Evolutionary conservation across 2,113 vertebrate species (phyloP), one percentile per base, ranked within the genome.

Genomic region (Spea bombifrons): DNA sequence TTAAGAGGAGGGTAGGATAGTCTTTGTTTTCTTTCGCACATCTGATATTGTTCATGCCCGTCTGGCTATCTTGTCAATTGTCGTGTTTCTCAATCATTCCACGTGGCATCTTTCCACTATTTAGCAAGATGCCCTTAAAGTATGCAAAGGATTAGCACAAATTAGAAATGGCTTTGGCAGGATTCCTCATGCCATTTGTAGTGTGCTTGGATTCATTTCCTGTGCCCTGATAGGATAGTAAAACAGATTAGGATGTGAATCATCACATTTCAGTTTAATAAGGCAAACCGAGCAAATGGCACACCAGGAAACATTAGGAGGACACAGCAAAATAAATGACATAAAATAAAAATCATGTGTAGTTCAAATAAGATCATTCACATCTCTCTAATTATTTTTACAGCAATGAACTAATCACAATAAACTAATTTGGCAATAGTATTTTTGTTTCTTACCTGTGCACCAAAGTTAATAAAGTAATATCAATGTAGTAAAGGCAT

Each of bases 81-180:
- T 80, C 78, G 68, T 80, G 78, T 80, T 80, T 80, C 78, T 80
- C 78, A 80, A 80, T 80, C 78, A 80, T 80, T 73, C 73, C 78
- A 66, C 49, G 71, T 80, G 78, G 78, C 78, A 80, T 74, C 64
- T 73, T 74, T 80, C 78, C 78, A 80, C 78, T 80, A 74, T 68
- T 68, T 63, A 80, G 64, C 57, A 71, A 80, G 78, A 80, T 74
- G 63, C 72, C 71, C 78, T 80, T 46, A 74, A 80, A 80, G 78
- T 80, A 71, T 80, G 78, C 78, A 80, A 80, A 80, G 78, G 78
- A 80, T 80, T 80, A 80, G 71, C 78, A 80, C 78, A 80, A 80
- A 80, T 80, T 80, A 80, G 78, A 80, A 80, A 80, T 74, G 71
- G 68, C 78, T 74, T 80, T 80, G 78, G 78, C 78, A 80, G 78